Evolutionary conservation across 1,140 invertebrate species (phyloP), one percentile per base, ranked within the genome.

Genomic region (Pseudachorutes palmiensis): DNA sequence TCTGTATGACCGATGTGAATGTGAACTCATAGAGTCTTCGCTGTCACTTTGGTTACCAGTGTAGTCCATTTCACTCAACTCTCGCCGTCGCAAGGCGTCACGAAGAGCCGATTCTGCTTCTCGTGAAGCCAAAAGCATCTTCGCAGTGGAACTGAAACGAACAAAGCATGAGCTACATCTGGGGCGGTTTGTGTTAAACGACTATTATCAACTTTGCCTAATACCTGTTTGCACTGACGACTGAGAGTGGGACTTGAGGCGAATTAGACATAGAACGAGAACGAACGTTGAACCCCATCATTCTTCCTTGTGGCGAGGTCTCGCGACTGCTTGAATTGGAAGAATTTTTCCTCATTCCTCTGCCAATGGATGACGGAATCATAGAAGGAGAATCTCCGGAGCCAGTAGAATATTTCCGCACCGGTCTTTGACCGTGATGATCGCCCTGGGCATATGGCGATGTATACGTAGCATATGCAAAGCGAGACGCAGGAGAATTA

Each of bases 41-140:
- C 72, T 74, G 57, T 74, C 72, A 67, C 72, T 74, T 32, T 71
- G 72, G 63, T 71, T 71, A 49, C 72, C 72, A 32, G 24, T 67
- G 64, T 55, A 70, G 45, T 74, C 70, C 26, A 67, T 32, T 33
- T 71, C 72, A n/a, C 65, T 60, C 31, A 71, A 64, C n/a, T 71
- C 70, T 36, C 70, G 32, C 24, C 68, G 36, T 59, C 61, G 30
- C 5, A 74, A 36, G 12, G 70, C 70, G 29, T 74, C 72, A 24
- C 68, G 65, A 28, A 74, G 32, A 0, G 64, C 64, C 22, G 65
- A 70, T 41, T 74, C 72, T 16, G 70, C 72, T 66, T 74, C 72
- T 16, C 72, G 61, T 3, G 70, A 70, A 9, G 72, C 72, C 26
- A 71, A 5, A 0, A 74, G 63, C 66, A 74, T 64, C 59, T 70